These are phyloP conservation scores for Achlya flavicornis DNA, from an alignment of 2,888 invertebrate genomes.

Conservation along the genomic window DNA sequence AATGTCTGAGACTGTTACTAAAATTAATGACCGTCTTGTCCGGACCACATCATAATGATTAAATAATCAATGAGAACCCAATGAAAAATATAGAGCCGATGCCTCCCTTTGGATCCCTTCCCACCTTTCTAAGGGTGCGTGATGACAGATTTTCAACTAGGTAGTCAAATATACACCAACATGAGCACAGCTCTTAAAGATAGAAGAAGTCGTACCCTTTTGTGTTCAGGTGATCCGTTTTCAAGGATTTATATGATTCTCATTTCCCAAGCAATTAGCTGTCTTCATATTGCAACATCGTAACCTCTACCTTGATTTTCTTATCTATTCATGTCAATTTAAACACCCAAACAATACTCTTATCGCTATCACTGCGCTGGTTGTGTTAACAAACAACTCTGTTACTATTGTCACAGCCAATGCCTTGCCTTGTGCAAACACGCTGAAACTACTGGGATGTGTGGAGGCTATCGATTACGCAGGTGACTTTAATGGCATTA, in stretches of 20 bases:
- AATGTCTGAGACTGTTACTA: no score
- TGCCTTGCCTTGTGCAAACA: constrained; percentile 15
- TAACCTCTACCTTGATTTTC: background rate
- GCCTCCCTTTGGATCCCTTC: no score
- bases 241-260: background rate
- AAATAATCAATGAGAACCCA: no score
- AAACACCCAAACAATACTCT: background rate
- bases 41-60: no score
- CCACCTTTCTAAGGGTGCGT: no score
- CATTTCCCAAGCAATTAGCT: background rate
- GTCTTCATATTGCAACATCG: background rate
- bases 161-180: no score
- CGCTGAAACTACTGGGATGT: background rate
- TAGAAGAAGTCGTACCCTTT: no score
- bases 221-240: no score
- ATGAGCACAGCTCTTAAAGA: no score
- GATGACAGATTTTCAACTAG: no score
- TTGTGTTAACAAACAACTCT: constrained; percentile 13
- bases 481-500: background rate
- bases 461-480: constrained; percentile 13
- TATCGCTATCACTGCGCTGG: background rate
- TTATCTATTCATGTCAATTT: background rate
- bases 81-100: no score
- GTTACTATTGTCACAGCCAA: constrained; percentile 12
- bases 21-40: no score